A percentile compares a stretch with the other conserved stretches of the same genome.
Conservation (phyloP, 2,113 vertebrate species). For the Dipodomys stephensi region DNA sequence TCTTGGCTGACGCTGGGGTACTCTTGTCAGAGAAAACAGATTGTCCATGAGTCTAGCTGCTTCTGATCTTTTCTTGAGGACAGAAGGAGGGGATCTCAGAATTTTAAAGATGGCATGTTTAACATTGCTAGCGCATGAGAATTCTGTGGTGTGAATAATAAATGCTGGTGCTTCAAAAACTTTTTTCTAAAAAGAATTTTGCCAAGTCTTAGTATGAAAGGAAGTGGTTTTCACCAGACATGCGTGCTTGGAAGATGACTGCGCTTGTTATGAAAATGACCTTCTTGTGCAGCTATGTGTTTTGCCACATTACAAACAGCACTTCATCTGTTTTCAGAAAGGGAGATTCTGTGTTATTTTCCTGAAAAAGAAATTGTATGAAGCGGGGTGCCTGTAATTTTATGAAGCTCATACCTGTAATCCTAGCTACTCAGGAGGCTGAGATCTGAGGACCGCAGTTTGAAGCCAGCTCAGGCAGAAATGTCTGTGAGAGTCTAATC, state of each 20-base stretch:
- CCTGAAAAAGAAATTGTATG: neutral
- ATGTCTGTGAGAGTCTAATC: too few species aligned
- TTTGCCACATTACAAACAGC: constrained; percentile 53
- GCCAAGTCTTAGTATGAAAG: constrained; percentile 51
- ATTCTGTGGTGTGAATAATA: constrained; percentile 53
- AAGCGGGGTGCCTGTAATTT: neutral
- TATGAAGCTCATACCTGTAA: too few species aligned
- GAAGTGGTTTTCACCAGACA: constrained; percentile 48
- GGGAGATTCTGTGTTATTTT: neutral
- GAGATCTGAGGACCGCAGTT: too few species aligned
- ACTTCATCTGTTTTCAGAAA: neutral
- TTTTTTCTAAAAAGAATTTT: neutral
- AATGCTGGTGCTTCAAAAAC: neutral
- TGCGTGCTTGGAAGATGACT: constrained; percentile 44
- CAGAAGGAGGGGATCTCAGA: neutral
- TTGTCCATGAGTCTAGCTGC: neutral
- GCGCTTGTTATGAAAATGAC: constrained; percentile 13
- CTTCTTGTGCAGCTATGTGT: constrained; percentile 55
- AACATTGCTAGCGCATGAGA: constrained; percentile 16
- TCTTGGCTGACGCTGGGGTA: neutral
- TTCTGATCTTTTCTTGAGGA: constrained; percentile 33
- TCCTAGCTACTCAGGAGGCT: too few species aligned
- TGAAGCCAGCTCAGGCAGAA: too few species aligned
- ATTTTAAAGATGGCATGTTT: constrained; percentile 8
- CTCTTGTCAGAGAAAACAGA: constrained; percentile 63